These are phyloP conservation scores for Nixonia krombeini DNA, from an alignment of 1,140 invertebrate species.

Conservation along the genomic window DNA sequence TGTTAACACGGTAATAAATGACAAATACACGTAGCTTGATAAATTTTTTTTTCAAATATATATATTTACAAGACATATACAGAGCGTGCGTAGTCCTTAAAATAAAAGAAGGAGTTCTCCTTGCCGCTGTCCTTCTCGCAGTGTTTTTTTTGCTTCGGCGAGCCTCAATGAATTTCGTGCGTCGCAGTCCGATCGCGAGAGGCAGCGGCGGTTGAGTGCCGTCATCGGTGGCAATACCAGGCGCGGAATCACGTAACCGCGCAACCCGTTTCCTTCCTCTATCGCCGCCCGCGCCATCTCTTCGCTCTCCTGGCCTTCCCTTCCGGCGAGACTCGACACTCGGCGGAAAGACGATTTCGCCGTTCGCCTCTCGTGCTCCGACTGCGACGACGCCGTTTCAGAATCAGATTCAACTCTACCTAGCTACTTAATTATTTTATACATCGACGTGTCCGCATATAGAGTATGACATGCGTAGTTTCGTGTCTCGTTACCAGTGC, in stretches of 20 bases:
- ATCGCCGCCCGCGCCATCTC: not conserved
- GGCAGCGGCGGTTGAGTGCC: constrained; percentile 22
- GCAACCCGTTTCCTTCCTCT: not conserved
- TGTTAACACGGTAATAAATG: constrained; percentile 51
- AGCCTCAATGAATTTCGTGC: constrained; percentile 28
- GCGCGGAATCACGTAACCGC: not conserved
- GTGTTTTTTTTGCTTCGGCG: constrained; percentile 26
- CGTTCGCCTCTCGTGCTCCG: not conserved
- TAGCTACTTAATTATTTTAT: constrained; percentile 57
- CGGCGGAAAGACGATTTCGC: not conserved
- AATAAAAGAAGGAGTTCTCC: constrained; percentile 50
- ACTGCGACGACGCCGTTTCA: constrained; percentile 12
- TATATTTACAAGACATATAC: constrained; percentile 73
- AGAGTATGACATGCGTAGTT: constrained; percentile 51
- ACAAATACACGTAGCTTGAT: constrained; percentile 50
- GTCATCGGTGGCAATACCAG: not conserved
- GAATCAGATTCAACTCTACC: constrained; percentile 32
- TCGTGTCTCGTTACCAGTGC: constrained; percentile 19
- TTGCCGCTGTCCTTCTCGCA: constrained; percentile 24
- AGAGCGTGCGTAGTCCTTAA: constrained; percentile 64
- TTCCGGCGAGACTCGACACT: not conserved
- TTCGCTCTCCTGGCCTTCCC: not conserved
- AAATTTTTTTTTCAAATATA: constrained; percentile 65
- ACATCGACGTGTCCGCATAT: constrained; percentile 55
- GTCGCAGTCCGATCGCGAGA: constrained; percentile 28